phyloP scores from a whole-genome alignment of 2,113 vertebrate species.

The Amblyopsis rosae region DNA sequence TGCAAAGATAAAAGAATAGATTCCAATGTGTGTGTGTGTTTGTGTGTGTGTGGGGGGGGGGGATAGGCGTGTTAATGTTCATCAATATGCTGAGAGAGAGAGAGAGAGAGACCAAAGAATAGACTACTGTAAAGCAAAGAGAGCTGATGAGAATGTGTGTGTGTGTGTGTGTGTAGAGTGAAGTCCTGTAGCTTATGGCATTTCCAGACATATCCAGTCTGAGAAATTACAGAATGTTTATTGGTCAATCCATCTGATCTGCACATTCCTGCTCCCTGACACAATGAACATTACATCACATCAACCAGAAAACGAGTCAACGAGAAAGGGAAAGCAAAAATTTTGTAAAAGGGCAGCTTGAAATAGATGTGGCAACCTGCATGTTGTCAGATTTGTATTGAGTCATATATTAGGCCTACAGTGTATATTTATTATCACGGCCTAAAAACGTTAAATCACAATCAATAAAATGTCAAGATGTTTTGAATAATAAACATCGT shows the following conservation, averaged over 20 bases:
- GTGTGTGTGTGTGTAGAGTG: neutral
- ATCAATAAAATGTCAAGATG: no score
- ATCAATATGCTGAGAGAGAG: no score
- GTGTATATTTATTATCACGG: no score
- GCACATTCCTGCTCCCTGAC: constrained; percentile 62
- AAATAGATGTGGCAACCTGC: neutral
- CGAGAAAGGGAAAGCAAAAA: neutral
- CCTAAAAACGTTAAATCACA: no score
- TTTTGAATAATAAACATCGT: no score
- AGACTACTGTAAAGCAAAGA: neutral
- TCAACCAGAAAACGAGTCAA: constrained; percentile 17
- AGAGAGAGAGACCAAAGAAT: neutral
- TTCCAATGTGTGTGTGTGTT: neutral
- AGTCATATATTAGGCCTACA: no score
- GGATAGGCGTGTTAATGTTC: no score
- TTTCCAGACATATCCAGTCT: constrained; percentile 50
- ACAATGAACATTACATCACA: constrained; percentile 55
- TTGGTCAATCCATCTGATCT: constrained; percentile 42
- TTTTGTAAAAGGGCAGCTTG: neutral
- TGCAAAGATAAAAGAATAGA: no score
- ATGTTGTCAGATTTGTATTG: no score
- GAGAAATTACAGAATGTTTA: constrained; percentile 43
- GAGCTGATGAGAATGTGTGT: neutral
- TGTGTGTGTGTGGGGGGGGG: neutral
- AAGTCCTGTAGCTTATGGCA: constrained; percentile 25